Conservation (phyloP, 2,797 vertebrate species). For the Bryconaethiops microstoma region DNA sequence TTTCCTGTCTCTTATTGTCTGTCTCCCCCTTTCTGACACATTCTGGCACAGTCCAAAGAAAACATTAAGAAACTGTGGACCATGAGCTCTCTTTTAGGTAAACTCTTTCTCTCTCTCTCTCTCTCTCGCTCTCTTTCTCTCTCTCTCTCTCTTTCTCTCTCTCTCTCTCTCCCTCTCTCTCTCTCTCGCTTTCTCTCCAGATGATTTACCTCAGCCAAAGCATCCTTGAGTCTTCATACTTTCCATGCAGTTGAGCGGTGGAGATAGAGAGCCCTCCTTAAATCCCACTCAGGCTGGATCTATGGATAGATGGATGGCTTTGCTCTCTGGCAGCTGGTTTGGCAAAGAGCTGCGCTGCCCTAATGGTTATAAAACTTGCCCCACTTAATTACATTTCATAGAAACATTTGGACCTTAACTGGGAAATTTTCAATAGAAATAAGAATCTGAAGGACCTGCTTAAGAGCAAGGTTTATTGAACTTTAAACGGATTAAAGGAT, state of each 20-base stretch:
- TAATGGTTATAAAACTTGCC: slow-evolving; percentile 43
- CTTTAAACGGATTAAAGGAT: slow-evolving; percentile 2
- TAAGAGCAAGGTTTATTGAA: slow-evolving; percentile 33
- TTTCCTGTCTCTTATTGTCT: slow-evolving; percentile 8
- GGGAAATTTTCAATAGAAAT: slow-evolving; percentile 44
- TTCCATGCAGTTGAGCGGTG: slow-evolving; percentile 40
- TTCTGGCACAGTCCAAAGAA: not conserved
- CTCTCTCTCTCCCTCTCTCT: slow-evolving; percentile 4
- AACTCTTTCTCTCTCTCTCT: not conserved
- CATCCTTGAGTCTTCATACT: slow-evolving; percentile 37
- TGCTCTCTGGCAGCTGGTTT: slow-evolving; percentile 35
- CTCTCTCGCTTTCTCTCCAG: slow-evolving; percentile 3
- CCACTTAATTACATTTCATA: slow-evolving; percentile 40
- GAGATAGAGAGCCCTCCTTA: slow-evolving; percentile 21
- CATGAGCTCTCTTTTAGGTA: not conserved
- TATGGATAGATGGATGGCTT: slow-evolving; percentile 34
- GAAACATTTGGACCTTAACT: slow-evolving; percentile 46
- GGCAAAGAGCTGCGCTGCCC: slow-evolving; percentile 29
- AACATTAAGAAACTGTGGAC: not conserved
- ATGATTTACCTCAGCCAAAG: slow-evolving; percentile 19
- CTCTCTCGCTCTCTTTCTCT: not conserved
- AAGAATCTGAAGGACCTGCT: slow-evolving; percentile 33
- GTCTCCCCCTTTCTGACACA: not conserved
- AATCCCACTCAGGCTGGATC: not conserved
- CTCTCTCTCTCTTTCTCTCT: slow-evolving; percentile 6